These are phyloP conservation scores for Embidobia sp. DNA, from an alignment of 2,888 invertebrate species.

Conservation along the genomic window DNA sequence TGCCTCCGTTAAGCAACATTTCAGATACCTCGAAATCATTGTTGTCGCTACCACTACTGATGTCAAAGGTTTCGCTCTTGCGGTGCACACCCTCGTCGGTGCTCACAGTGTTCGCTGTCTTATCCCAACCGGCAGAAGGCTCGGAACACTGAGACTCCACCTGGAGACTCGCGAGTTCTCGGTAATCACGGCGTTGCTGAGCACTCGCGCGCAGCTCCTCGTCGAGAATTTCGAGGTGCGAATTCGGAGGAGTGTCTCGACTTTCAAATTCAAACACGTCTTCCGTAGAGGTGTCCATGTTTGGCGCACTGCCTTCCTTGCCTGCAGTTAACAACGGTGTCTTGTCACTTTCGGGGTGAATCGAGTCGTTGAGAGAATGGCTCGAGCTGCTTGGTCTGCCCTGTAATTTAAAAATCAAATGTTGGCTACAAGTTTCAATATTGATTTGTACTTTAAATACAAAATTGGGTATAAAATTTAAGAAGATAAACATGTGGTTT, in stretches of 20 bases:
- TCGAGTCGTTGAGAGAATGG: conserved; percentile 75
- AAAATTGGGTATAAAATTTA: no score
- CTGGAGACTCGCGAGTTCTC: conserved; percentile 66
- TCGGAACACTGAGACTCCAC: conserved; percentile 72
- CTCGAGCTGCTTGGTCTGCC: conserved; percentile 74
- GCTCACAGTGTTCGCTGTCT: conserved; percentile 75
- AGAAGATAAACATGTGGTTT: no score
- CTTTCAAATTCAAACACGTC: conserved; percentile 75
- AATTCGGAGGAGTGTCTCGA: conserved; percentile 79
- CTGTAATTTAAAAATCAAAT: conserved; percentile 13
- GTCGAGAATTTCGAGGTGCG: conserved; percentile 76
- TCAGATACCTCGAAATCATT: conserved; percentile 75
- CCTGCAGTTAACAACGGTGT: conserved; percentile 19
- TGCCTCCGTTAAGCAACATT: conserved; percentile 69
- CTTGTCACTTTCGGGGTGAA: conserved; percentile 65
- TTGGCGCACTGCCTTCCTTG: conserved; percentile 62
- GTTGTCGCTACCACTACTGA: conserved; percentile 77
- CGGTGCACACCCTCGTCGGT: conserved; percentile 74
- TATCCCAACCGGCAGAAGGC: conserved; percentile 75
- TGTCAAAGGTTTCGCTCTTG: conserved; percentile 79
- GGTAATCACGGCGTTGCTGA: conserved; percentile 71
- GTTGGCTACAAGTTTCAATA: no score
- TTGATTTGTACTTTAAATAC: no score
- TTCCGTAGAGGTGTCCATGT: conserved; percentile 75
- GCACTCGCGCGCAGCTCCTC: conserved; percentile 70